A percentile compares a stretch with the other conserved stretches of the same genome.
phyloP scores from a whole-genome alignment of 2,888 invertebrate genomes.

The Terebella lapidaria region DNA sequence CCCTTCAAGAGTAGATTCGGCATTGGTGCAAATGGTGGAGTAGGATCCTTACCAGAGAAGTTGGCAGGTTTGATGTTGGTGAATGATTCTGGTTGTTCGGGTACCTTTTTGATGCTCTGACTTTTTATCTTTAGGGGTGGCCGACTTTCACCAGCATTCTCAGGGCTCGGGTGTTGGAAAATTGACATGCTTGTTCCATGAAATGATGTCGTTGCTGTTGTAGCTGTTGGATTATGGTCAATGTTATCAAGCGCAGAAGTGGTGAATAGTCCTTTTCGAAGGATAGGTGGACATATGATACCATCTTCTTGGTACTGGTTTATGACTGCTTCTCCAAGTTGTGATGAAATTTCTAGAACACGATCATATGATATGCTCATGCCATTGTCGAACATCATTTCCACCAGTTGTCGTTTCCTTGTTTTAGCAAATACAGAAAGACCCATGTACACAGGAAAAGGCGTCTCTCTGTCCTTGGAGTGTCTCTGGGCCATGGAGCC shows the following conservation, averaged over 20 bases:
- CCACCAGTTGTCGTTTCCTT: constrained; percentile 22
- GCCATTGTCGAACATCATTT: constrained; percentile 22
- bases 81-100: constrained; percentile 20
- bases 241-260: constrained; percentile 27
- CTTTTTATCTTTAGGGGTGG: constrained; percentile 2
- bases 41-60: constrained; percentile 13
- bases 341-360: constrained; percentile 26
- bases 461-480: constrained; percentile 11
- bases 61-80: constrained; percentile 18
- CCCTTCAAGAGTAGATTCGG: not conserved
- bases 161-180: constrained; percentile 22
- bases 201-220: constrained; percentile 20
- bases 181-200: constrained; percentile 26
- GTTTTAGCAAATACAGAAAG: constrained; percentile 25
- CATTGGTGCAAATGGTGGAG: not conserved
- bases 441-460: constrained; percentile 22
- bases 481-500: constrained; percentile 12
- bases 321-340: constrained; percentile 17
- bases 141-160: constrained; percentile 11
- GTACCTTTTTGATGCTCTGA: constrained; percentile 11
- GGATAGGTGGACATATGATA: constrained; percentile 13
- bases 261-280: constrained; percentile 24
- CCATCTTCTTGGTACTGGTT: constrained; percentile 15
- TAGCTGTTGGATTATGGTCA: constrained; percentile 26
- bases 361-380: constrained; percentile 28